Evolutionary conservation across 2,113 vertebrate species (phyloP).

Genomic region (Chaetodon auriga): DNA sequence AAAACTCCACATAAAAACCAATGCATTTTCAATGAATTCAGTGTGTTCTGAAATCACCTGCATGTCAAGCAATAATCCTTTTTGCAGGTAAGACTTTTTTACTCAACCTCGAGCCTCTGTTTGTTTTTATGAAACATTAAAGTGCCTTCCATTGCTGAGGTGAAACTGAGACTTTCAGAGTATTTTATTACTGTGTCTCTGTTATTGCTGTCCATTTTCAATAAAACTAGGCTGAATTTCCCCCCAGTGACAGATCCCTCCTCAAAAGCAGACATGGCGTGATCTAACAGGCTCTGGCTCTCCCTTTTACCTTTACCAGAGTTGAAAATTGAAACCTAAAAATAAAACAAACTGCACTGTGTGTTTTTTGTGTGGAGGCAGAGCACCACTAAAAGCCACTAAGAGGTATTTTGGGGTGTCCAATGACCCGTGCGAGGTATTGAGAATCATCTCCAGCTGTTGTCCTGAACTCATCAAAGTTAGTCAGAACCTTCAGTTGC

Average conservation of each 20-base stretch:
- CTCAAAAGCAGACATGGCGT: slow-evolving; percentile 42
- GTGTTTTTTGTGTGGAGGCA: background rate
- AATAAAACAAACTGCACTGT: slow-evolving; percentile 20
- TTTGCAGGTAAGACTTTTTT: background rate
- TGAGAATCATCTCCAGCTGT: background rate
- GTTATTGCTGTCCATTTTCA: slow-evolving; percentile 27
- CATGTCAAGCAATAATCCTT: background rate
- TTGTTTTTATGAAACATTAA: slow-evolving; percentile 11
- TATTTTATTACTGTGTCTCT: slow-evolving; percentile 39
- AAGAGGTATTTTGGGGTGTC: slow-evolving; percentile 24
- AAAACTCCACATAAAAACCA: background rate
- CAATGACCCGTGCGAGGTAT: slow-evolving; percentile 5
- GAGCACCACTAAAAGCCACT: slow-evolving; percentile 43
- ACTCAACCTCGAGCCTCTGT: background rate
- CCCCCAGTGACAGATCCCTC: slow-evolving; percentile 28
- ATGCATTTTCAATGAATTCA: background rate
- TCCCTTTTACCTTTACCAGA: slow-evolving; percentile 21
- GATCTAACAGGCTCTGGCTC: slow-evolving; percentile 15
- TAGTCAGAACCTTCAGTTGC: background rate
- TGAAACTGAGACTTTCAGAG: slow-evolving; percentile 3
- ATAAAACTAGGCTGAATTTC: slow-evolving; percentile 49
- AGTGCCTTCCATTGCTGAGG: background rate
- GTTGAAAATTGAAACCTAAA: slow-evolving; percentile 50
- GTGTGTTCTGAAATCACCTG: background rate
- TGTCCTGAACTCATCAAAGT: background rate